Percentiles rank a stretch among this genome's conserved stretches.
Evolutionary conservation across 2,113 vertebrate genomes (phyloP).

Genomic region (Ceuthmochares aereus): DNA sequence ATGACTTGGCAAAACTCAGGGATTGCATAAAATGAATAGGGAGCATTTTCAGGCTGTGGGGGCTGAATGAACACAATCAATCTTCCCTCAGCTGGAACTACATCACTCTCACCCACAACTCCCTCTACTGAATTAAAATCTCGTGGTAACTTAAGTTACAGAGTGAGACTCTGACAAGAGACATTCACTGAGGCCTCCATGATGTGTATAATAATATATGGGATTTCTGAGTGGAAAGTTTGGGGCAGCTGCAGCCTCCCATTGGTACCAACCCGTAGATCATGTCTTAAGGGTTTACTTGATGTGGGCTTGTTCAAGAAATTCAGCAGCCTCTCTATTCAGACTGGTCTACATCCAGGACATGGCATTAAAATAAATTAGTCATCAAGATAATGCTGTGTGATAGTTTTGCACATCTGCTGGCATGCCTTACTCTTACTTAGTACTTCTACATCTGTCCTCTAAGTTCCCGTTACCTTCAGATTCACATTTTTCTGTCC

Average conservation of each 20-base stretch:
- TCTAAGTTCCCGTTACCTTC: neutral
- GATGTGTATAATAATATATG: neutral
- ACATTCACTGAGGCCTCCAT: neutral
- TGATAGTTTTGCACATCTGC: neutral
- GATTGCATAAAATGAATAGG: conserved; percentile 82
- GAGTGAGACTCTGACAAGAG: neutral
- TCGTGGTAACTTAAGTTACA: conserved; percentile 32
- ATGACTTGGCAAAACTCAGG: conserved; percentile 56
- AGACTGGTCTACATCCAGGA: neutral
- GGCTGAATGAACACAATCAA: conserved; percentile 78
- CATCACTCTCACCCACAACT: conserved; percentile 67
- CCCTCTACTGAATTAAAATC: conserved; percentile 77
- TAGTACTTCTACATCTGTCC: neutral
- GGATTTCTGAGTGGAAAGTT: neutral
- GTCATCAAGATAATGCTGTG: neutral
- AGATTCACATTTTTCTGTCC: neutral
- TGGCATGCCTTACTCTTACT: neutral
- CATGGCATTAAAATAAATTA: neutral
- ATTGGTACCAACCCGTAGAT: neutral
- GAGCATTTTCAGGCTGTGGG: conserved; percentile 76
- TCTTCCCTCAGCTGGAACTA: conserved; percentile 63
- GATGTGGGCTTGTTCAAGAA: neutral
- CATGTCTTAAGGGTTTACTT: neutral
- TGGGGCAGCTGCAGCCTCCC: neutral
- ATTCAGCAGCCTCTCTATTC: neutral